These are phyloP conservation scores for Aphidius gifuensis DNA, from an alignment of 1,140 invertebrate genomes.

Conservation along the genomic window DNA sequence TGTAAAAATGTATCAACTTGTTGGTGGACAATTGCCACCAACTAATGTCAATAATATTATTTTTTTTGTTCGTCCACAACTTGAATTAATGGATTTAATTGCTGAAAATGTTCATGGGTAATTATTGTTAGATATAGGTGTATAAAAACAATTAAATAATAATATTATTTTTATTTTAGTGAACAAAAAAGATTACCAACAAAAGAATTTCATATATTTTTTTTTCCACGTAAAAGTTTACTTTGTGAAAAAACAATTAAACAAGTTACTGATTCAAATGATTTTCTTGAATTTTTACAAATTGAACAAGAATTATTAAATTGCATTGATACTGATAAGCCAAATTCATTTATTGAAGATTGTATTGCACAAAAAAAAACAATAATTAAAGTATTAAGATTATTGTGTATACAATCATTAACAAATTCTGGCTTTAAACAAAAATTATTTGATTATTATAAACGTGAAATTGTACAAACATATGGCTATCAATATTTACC, in stretches of 20 bases:
- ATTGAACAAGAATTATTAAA: constrained; percentile 90
- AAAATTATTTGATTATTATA: constrained; percentile 88
- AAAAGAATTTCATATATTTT: constrained; percentile 76
- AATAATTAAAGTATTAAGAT: constrained; percentile 76
- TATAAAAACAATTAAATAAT: not conserved
- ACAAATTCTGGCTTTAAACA: constrained; percentile 87
- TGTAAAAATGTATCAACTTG: constrained; percentile 74
- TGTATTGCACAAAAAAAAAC: constrained; percentile 81
- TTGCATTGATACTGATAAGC: constrained; percentile 86
- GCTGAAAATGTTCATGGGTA: constrained; percentile 77
- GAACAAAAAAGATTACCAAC: constrained; percentile 48
- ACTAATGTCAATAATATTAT: constrained; percentile 79
- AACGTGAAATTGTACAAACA: constrained; percentile 82
- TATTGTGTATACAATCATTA: constrained; percentile 86
- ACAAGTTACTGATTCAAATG: constrained; percentile 64
- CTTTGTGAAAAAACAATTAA: constrained; percentile 85
- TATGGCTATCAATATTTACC: constrained; percentile 87
- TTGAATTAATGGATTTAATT: constrained; percentile 81
- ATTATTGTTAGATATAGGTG: too few species aligned
- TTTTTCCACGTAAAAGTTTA: constrained; percentile 83
- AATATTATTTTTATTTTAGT: constrained; percentile 32
- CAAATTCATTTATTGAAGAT: constrained; percentile 86
- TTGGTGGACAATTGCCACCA: constrained; percentile 64
- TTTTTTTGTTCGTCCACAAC: constrained; percentile 81
- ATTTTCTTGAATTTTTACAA: constrained; percentile 66